These are phyloP conservation scores for Conus betulinus DNA, from an alignment of 1,140 invertebrate species.

Conservation along the genomic window DNA sequence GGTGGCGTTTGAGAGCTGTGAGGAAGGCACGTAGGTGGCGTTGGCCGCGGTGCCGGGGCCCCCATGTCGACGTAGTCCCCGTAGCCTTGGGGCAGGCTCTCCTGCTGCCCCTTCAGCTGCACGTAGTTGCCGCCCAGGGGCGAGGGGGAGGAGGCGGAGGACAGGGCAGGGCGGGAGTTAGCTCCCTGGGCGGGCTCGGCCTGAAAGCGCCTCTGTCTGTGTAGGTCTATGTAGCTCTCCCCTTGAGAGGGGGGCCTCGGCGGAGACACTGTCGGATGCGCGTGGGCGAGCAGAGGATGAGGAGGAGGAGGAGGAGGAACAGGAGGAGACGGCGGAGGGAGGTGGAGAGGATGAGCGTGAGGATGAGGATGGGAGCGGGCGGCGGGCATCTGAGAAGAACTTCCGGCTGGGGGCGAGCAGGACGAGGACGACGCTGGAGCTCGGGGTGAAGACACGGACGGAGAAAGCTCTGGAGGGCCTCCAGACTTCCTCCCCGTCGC, in stretches of 20 bases:
- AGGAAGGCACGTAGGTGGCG: constrained; percentile 26
- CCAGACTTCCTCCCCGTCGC: too few species aligned
- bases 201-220: neutral
- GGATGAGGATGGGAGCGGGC: neutral
- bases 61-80: constrained; percentile 40
- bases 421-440: neutral
- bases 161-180: neutral
- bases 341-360: neutral
- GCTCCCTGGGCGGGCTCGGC: neutral
- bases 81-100: neutral
- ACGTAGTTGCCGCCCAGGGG: neutral
- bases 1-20: constrained; percentile 2
- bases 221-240: constrained; percentile 17
- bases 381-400: neutral
- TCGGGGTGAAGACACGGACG: neutral
- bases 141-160: neutral
- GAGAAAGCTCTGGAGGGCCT: too few species aligned
- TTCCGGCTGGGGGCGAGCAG: neutral
- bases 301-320: neutral
- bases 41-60: neutral
- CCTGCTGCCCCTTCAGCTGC: neutral
- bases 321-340: neutral
- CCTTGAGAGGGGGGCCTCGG: neutral
- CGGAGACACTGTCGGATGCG: neutral
- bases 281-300: neutral